Conservation (phyloP, 1,140 invertebrate species). For the Cotesia chilonis region DNA sequence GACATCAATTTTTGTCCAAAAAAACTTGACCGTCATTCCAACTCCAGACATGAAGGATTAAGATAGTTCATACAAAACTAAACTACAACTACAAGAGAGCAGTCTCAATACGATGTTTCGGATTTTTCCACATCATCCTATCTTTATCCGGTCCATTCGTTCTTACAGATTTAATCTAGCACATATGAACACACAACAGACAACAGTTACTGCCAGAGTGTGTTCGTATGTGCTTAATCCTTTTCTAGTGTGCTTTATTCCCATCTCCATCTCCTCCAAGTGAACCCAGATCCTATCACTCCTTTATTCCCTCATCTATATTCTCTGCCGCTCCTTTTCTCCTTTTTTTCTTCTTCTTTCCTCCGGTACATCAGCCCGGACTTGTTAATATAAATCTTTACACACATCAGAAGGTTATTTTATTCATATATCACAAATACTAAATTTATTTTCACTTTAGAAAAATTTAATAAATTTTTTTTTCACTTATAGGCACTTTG, state of each 20-base stretch:
- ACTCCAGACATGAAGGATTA: too few relatives aligned
- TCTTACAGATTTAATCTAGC: conserved; percentile 42
- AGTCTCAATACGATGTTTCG: conserved; percentile 49
- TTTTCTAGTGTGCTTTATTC: conserved; percentile 21
- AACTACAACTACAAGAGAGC: not conserved
- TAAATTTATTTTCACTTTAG: not conserved
- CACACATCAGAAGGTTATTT: not conserved
- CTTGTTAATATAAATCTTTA: too few relatives aligned
- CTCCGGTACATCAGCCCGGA: not conserved
- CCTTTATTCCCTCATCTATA: conserved; percentile 9
- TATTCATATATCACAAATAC: not conserved
- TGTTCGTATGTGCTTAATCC: conserved; percentile 45
- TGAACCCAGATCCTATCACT: conserved; percentile 27
- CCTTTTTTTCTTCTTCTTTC: not conserved
- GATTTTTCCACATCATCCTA: conserved; percentile 42
- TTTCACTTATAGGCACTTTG: too few relatives aligned
- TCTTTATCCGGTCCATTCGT: conserved; percentile 39
- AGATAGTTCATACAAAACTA: too few relatives aligned
- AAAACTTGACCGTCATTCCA: too few relatives aligned
- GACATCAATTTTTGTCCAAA: too few relatives aligned
- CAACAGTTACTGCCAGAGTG: conserved; percentile 33
- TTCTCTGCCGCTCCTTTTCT: conserved; percentile 1
- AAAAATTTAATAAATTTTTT: too few relatives aligned
- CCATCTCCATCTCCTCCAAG: not conserved
- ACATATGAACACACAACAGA: not conserved